A percentile compares a stretch with the other conserved stretches of the same genome.
phyloP scores from a whole-genome alignment of 2,113 vertebrate species.

The Ictalurus punctatus region DNA sequence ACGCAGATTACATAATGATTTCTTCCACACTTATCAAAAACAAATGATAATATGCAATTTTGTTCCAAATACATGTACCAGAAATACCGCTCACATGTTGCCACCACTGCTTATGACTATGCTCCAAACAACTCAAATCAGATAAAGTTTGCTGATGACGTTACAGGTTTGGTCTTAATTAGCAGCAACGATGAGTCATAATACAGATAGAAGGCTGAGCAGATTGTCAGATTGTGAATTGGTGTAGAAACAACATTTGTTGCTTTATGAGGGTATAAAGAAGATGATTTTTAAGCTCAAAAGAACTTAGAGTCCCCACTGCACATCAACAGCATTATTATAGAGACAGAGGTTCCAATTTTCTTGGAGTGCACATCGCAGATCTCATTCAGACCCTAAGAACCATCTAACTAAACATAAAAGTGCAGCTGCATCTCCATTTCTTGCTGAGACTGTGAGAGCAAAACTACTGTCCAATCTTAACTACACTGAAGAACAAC shows the following conservation, averaged over 20 bases:
- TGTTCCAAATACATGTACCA: neutral
- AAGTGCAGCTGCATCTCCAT: neutral
- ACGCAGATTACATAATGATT: neutral
- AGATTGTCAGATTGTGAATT: neutral
- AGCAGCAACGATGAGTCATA: neutral
- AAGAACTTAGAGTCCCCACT: neutral
- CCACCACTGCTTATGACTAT: neutral
- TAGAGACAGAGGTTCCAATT: neutral
- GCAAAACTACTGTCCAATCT: neutral
- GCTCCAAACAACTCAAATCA: neutral
- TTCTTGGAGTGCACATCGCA: neutral
- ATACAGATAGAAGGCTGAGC: neutral
- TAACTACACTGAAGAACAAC: neutral
- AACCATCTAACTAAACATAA: neutral
- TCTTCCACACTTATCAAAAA: neutral
- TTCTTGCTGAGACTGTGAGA: neutral
- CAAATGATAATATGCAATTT: neutral
- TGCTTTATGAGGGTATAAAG: neutral
- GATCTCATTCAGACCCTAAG: neutral
- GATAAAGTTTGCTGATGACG: neutral
- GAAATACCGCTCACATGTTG: neutral
- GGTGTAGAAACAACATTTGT: neutral
- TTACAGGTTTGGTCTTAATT: slow-evolving; percentile 2
- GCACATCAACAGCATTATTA: neutral
- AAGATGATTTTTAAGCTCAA: neutral